A percentile compares a stretch with the other conserved stretches of the same genome.
Evolutionary conservation across 2,113 vertebrate species (phyloP).

Genomic region (Megaceryle maxima): DNA sequence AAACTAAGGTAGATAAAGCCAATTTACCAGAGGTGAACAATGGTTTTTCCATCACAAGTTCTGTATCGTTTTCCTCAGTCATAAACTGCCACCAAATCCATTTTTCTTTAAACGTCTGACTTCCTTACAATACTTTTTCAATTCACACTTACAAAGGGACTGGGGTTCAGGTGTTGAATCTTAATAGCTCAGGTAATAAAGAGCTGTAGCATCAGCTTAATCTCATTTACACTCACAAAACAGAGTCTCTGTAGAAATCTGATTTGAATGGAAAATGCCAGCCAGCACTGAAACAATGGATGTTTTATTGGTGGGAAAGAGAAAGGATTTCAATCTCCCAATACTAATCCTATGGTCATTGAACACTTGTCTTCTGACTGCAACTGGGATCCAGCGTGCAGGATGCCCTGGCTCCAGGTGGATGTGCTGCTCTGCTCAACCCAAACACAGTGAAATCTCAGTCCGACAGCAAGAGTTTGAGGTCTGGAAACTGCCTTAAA

Average conservation of each 20-base stretch:
- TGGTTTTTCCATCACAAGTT: background rate
- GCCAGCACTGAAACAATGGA: background rate
- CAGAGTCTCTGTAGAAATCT: background rate
- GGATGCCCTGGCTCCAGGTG: accelerated
- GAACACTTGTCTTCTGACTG: background rate
- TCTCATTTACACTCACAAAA: background rate
- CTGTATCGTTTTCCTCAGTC: background rate
- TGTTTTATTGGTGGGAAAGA: background rate
- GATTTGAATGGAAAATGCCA: background rate
- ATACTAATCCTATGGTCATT: background rate
- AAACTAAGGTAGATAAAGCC: background rate
- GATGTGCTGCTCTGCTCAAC: background rate
- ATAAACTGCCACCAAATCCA: background rate
- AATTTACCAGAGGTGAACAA: background rate
- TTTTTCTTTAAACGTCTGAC: background rate
- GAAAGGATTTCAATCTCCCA: background rate
- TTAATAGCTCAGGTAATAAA: background rate
- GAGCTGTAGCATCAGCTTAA: background rate
- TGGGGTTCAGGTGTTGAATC: background rate
- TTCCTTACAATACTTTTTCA: background rate
- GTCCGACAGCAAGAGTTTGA: background rate
- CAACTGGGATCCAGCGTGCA: background rate
- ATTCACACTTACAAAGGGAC: background rate
- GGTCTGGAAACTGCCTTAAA: background rate
- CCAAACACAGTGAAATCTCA: background rate